phyloP scores from a whole-genome alignment of 2,888 invertebrate genomes.

The Tetranychus piercei region DNA sequence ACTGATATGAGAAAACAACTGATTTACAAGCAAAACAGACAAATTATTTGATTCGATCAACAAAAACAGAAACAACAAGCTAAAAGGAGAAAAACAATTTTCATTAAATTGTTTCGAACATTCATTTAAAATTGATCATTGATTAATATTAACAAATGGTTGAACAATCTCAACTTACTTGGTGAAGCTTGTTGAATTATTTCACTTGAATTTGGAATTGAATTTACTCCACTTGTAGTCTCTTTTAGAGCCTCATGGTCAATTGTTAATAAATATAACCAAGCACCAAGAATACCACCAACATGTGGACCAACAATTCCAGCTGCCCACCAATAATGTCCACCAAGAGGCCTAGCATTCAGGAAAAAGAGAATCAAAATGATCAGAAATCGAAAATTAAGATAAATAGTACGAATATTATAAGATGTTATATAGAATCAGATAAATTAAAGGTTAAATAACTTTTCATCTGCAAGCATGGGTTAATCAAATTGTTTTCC shows the following conservation, averaged over 20 bases:
- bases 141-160: background rate
- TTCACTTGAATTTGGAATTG: background rate
- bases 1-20: too few species aligned
- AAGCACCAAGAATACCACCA: slow-evolving; percentile 38
- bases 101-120: too few species aligned
- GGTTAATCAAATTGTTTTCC: too few species aligned
- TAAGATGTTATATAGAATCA: background rate
- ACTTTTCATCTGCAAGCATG: too few species aligned
- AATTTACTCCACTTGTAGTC: background rate
- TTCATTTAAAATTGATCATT: too few species aligned
- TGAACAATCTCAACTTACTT: background rate
- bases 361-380: background rate
- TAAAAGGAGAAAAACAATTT: too few species aligned
- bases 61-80: too few species aligned
- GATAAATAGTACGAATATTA: background rate
- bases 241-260: slow-evolving; percentile 9
- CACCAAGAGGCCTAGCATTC: background rate
- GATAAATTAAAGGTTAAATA: too few species aligned
- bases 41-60: too few species aligned
- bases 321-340: slow-evolving; percentile 38
- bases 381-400: background rate
- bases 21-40: too few species aligned
- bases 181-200: background rate
- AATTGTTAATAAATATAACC: slow-evolving; percentile 33
- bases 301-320: slow-evolving; percentile 37